Evolutionary conservation across 1,140 invertebrate species (phyloP).

Genomic region (Drosophila kurseongensis): DNA sequence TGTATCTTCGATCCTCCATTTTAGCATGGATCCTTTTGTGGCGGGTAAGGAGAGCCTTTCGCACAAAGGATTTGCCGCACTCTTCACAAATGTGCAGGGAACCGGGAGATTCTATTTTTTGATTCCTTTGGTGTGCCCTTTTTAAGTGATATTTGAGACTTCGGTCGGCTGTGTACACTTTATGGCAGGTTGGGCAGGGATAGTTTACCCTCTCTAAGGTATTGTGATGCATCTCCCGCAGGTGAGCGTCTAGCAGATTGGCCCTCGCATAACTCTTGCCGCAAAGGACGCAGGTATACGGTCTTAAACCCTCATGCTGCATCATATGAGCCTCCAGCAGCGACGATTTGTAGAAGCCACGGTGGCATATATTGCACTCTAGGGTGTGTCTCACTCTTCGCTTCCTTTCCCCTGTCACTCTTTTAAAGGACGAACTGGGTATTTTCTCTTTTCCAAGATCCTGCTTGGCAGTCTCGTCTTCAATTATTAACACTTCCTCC

Average conservation of each 20-base stretch:
- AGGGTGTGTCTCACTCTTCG: constrained; percentile 46
- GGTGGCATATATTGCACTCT: constrained; percentile 49
- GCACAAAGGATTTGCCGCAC: constrained; percentile 58
- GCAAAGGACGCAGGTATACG: constrained; percentile 59
- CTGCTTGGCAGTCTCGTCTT: constrained; percentile 43
- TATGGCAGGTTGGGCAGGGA: constrained; percentile 50
- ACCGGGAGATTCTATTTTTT: neutral
- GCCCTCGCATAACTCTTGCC: constrained; percentile 47
- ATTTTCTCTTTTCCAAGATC: constrained; percentile 37
- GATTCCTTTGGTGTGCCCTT: constrained; percentile 27
- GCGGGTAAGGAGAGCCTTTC: constrained; percentile 51
- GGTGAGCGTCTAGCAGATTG: constrained; percentile 40
- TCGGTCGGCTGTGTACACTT: constrained; percentile 57
- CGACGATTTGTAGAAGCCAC: constrained; percentile 62
- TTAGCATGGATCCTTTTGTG: constrained; percentile 51
- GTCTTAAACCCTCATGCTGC: constrained; percentile 54
- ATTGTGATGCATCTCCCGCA: constrained; percentile 42
- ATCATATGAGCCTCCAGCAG: constrained; percentile 64
- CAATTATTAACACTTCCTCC: constrained; percentile 69
- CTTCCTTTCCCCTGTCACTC: constrained; percentile 6
- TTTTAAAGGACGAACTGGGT: neutral
- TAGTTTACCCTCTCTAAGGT: constrained; percentile 13
- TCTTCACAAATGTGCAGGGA: constrained; percentile 47
- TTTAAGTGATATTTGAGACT: constrained; percentile 66
- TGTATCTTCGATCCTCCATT: constrained; percentile 22